Evolutionary conservation across 2,797 vertebrate species (phyloP), one percentile per base, ranked within the genome.

Genomic region (Enteromius viviparus): DNA sequence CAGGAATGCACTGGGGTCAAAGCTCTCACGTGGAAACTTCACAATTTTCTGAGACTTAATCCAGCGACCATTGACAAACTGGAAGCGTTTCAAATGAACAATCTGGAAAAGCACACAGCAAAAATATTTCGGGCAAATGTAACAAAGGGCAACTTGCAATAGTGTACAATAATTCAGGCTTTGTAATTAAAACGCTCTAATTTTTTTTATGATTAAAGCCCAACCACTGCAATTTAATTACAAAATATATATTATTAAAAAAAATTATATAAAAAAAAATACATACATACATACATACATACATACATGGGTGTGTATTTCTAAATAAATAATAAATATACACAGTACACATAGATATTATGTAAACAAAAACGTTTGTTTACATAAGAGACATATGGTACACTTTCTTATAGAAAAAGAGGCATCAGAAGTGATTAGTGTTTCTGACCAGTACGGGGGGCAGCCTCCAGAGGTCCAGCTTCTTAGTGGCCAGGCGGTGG

Each of bases 11-110:
- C 97, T 96, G 71, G 98, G 98, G 91, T 99, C 97, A 89, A 99
- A 99, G 76, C 88, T 96, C 91, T 97, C 95, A 55, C 95, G 87
- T 19, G 97, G 98, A 87, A 99, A 99, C 92, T 99, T 99, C 68
- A 99, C 98, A 3, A 99, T 99, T 94, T 99, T 99, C 93, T 99
- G 98, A 68, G 98, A 99, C 89, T 99, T 99, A 91, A 99, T 99
- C 98, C 98, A 99, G 86, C 98, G 97, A 0, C 97, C 97, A 0
- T 99, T 99, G 66, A 99, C 98, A 0, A 99, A 99, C 87, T 99
- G 98, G 91, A 99, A 99, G 85, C 98, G 96, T 91, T 99, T 99
- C 89, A 99, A 93, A 90, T 99, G 98, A 89, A 99, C 97, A 82
- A 99, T 99, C 98, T 99, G 88, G 45, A 80, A 78, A 4, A 77